Conservation (phyloP, 1,140 invertebrate genomes). For the Reticulitermes speratus region DNA sequence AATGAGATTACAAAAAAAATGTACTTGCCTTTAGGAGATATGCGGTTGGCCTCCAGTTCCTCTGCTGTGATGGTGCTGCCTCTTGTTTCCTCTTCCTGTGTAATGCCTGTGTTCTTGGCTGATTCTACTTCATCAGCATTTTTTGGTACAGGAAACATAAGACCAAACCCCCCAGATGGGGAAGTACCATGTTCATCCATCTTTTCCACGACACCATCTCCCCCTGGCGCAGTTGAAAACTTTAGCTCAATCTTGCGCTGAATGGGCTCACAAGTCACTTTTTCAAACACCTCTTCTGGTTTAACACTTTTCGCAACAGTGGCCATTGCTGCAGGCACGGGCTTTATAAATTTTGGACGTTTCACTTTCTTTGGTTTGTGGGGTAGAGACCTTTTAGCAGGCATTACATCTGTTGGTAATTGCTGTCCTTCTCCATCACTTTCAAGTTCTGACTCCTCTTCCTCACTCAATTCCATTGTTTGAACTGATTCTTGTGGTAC, state of each 20-base stretch:
- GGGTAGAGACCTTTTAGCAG: slow-evolving; percentile 57
- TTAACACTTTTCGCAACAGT: slow-evolving; percentile 44
- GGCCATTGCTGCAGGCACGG: slow-evolving; percentile 43
- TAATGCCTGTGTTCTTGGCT: slow-evolving; percentile 38
- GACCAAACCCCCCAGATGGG: slow-evolving; percentile 50
- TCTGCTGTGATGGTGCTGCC: slow-evolving; percentile 61
- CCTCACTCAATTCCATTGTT: slow-evolving; percentile 52
- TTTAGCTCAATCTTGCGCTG: slow-evolving; percentile 63
- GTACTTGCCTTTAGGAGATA: slow-evolving; percentile 55
- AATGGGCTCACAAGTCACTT: slow-evolving; percentile 47
- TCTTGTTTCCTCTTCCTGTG: slow-evolving; percentile 38
- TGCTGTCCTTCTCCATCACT: slow-evolving; percentile 60
- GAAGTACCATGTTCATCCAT: slow-evolving; percentile 34
- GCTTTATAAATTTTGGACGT: slow-evolving; percentile 63
- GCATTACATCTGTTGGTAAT: slow-evolving; percentile 47
- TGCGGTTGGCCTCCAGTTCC: slow-evolving; percentile 65
- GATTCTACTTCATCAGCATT: slow-evolving; percentile 43
- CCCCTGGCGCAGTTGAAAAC: slow-evolving; percentile 43
- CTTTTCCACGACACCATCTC: slow-evolving; percentile 37
- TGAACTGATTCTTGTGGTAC: neutral
- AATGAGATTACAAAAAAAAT: too few relatives aligned
- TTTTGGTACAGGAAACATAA: slow-evolving; percentile 46
- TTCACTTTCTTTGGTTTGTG: slow-evolving; percentile 58
- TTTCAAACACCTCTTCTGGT: slow-evolving; percentile 67
- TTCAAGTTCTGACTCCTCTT: slow-evolving; percentile 82